A percentile compares a stretch with the other conserved stretches of the same genome.
Evolutionary conservation across 2,888 invertebrate genomes (phyloP).

Genomic region (Tortrix viridana): DNA sequence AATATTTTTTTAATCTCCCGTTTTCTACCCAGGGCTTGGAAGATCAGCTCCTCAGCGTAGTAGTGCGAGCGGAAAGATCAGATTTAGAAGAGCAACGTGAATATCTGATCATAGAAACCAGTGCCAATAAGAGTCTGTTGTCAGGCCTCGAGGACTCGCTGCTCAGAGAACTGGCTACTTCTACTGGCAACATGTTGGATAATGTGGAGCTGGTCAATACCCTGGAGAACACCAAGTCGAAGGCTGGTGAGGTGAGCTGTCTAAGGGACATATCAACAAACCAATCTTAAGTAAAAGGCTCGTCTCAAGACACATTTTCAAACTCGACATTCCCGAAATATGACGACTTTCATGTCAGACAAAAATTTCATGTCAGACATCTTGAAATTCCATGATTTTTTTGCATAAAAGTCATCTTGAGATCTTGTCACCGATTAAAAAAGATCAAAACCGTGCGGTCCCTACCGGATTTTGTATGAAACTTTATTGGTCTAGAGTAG

Average conservation of each 20-base stretch:
- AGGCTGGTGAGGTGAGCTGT: slow-evolving; percentile 89
- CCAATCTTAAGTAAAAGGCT: too few relatives aligned
- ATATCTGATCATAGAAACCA: slow-evolving; percentile 91
- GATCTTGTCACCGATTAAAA: too few relatives aligned
- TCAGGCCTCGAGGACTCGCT: slow-evolving; percentile 94
- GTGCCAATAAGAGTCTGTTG: slow-evolving; percentile 92
- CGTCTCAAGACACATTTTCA: too few relatives aligned
- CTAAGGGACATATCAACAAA: not conserved
- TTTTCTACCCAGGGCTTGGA: slow-evolving; percentile 88
- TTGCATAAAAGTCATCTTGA: too few relatives aligned
- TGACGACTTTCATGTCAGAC: too few relatives aligned
- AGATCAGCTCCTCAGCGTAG: slow-evolving; percentile 95
- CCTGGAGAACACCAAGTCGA: slow-evolving; percentile 94
- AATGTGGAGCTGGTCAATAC: slow-evolving; percentile 94
- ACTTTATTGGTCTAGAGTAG: too few relatives aligned
- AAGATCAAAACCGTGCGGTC: too few relatives aligned
- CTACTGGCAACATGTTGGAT: slow-evolving; percentile 96
- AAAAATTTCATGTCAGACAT: too few relatives aligned
- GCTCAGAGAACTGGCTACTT: slow-evolving; percentile 92
- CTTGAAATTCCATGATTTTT: too few relatives aligned
- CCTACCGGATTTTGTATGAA: too few relatives aligned
- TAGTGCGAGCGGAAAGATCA: slow-evolving; percentile 93
- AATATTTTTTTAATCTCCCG: not conserved
- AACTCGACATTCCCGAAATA: too few relatives aligned
- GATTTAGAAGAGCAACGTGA: slow-evolving; percentile 96